These are phyloP conservation scores for Agelaius phoeniceus DNA, from an alignment of 2,113 vertebrate species.

Conservation along the genomic window DNA sequence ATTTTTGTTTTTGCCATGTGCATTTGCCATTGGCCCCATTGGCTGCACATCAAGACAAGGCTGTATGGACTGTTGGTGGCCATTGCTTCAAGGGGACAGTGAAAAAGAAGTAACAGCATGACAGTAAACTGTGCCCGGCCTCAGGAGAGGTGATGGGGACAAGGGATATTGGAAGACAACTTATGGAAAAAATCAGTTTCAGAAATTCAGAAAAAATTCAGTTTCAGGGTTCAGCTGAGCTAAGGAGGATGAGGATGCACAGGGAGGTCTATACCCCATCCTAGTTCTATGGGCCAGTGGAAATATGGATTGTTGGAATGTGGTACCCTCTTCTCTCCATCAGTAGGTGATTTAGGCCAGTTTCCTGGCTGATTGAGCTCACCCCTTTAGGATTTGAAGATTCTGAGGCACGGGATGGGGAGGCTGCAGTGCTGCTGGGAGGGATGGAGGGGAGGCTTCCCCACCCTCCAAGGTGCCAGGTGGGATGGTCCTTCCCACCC, in stretches of 20 bases:
- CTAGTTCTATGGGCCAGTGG: accelerated
- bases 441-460: accelerated
- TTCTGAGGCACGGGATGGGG: background rate
- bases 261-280: background rate
- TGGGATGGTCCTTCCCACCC: background rate
- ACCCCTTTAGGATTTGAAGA: background rate
- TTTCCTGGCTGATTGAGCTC: background rate
- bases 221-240: background rate
- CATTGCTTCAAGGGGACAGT: background rate
- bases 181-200: background rate
- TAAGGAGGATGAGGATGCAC: background rate
- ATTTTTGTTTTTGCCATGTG: accelerated
- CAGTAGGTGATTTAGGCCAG: background rate
- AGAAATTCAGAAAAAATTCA: background rate
- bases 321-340: background rate
- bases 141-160: background rate
- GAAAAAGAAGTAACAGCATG: background rate
- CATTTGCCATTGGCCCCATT: background rate
- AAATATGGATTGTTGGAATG: background rate
- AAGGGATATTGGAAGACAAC: background rate
- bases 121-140: background rate
- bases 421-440: background rate
- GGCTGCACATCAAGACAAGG: background rate
- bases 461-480: accelerated
- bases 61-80: background rate